Evolutionary conservation across 2,113 vertebrate species (phyloP).

Genomic region (Probosciger aterrimus): DNA sequence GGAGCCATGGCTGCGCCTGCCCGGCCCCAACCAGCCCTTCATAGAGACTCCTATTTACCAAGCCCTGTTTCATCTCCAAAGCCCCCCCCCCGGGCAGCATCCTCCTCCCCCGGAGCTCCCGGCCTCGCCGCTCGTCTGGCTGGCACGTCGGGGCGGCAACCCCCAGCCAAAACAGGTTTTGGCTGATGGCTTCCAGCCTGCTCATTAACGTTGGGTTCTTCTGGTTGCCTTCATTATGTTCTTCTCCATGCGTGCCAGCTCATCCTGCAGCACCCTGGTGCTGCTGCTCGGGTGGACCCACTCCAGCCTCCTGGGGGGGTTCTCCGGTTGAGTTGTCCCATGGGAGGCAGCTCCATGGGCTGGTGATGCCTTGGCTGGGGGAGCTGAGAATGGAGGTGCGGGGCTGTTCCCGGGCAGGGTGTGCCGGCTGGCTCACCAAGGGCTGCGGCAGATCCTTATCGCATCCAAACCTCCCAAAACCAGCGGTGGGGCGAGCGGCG

Average conservation of each 20-base stretch:
- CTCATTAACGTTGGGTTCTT: slow-evolving; percentile 12
- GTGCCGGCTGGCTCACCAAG: background rate
- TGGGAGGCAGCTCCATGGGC: background rate
- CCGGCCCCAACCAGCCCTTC: background rate
- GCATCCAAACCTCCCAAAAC: background rate
- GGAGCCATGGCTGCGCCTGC: background rate
- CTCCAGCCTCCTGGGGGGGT: accelerated
- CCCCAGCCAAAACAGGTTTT: slow-evolving; percentile 45
- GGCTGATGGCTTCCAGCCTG: slow-evolving; percentile 14
- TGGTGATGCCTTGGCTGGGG: background rate
- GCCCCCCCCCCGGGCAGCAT: background rate
- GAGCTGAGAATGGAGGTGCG: background rate
- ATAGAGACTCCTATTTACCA: background rate
- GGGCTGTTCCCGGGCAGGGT: background rate
- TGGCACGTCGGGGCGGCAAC: slow-evolving; percentile 37
- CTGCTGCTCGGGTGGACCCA: background rate
- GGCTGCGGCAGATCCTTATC: slow-evolving; percentile 6
- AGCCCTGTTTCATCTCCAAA: slow-evolving; percentile 25
- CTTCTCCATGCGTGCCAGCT: background rate
- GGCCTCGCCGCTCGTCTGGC: background rate
- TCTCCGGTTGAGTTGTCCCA: accelerated
- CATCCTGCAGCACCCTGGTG: background rate
- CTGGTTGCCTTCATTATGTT: background rate
- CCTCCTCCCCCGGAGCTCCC: background rate
- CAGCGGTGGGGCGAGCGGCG: background rate